Evolutionary conservation across 2,888 invertebrate genomes (phyloP), one percentile per base, ranked within the genome.

Genomic region (Pseudolycoriella hygida): DNA sequence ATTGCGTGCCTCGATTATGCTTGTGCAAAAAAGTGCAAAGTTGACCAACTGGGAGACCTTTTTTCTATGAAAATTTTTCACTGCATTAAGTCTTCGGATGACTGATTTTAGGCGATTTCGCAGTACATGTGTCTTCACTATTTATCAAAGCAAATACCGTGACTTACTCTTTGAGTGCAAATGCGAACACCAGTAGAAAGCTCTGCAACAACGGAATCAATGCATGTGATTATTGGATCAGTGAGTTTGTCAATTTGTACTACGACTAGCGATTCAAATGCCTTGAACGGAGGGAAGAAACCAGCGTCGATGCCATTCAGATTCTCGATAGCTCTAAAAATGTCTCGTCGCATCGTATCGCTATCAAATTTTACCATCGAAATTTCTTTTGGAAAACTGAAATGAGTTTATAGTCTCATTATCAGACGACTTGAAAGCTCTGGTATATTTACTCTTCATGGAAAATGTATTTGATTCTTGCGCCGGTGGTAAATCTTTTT

Each of bases 291-390:
- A 25, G 98, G 98, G 69, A 99, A 99, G 48, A 98, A 74, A 60
- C 98, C 98, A 53, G 97, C 17, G 12, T 5, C 79, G 73, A 61
- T 80, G 83, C 97, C 98, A 65, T 97, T 97, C 62, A 98, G 98
- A 66, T 99, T 99, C 59, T 96, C 77, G 60, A 98, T 99, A 54
- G 97, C 97, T 67, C 94, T 96, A 44, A 96, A 94, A 58, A 99
- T 99, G 70, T 98, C 97, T 53, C 88, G 76, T 40, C 98, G 77
- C 53, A 99, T 69, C 62, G 98, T 97, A 66, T 97, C 97, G 66
- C 99, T 98, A 61, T 99, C 97, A 63, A 96, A 96, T 62, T 97
- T 94, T 93, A 97, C 98, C 73, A 94, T 94, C 53, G 96, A 94
- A 56, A 96, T 89, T 70, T 96, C 98, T 68, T 97, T 98, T 17